These are phyloP conservation scores for Monomorium pharaonis DNA, from an alignment of 1,140 invertebrate genomes.

Conservation along the genomic window DNA sequence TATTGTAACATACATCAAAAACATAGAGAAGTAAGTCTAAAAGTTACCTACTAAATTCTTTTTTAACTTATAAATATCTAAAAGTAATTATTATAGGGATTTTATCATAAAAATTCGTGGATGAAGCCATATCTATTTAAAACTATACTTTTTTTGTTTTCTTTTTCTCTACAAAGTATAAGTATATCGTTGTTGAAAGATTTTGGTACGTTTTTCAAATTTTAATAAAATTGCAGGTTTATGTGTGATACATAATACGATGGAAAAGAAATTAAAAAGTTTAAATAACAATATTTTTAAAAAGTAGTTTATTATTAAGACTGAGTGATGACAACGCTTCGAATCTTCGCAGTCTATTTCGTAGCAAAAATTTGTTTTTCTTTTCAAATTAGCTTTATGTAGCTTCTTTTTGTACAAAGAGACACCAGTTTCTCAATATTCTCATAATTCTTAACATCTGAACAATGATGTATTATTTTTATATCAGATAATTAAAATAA, in stretches of 20 bases:
- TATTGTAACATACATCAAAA: conserved; percentile 83
- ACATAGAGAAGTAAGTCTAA: conserved; percentile 80
- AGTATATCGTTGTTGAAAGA: conserved; percentile 60
- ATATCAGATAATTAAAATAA: conserved; percentile 68
- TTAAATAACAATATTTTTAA: conserved; percentile 70
- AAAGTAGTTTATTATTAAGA: conserved; percentile 62
- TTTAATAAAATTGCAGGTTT: conserved; percentile 69
- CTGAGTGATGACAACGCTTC: conserved; percentile 66
- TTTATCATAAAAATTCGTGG: conserved; percentile 62
- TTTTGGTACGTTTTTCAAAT: conserved; percentile 70
- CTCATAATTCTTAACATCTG: conserved; percentile 68
- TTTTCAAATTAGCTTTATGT: conserved; percentile 61
- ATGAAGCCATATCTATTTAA: conserved; percentile 49
- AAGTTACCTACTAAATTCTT: conserved; percentile 77
- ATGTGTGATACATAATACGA: conserved; percentile 7
- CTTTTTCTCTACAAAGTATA: conserved; percentile 57
- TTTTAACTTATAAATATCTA: conserved; percentile 77
- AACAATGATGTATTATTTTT: conserved; percentile 73
- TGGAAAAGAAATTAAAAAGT: conserved; percentile 60
- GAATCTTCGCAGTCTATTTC: conserved; percentile 67
- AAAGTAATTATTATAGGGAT: conserved; percentile 69
- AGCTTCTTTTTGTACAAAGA: conserved; percentile 65
- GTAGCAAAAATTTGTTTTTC: conserved; percentile 53
- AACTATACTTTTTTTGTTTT: conserved; percentile 21
- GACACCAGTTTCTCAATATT: conserved; percentile 63